Evolutionary conservation across 92 coral and sea anemone species (phyloP).

Genomic region (Umimayanthus kanabou): DNA sequence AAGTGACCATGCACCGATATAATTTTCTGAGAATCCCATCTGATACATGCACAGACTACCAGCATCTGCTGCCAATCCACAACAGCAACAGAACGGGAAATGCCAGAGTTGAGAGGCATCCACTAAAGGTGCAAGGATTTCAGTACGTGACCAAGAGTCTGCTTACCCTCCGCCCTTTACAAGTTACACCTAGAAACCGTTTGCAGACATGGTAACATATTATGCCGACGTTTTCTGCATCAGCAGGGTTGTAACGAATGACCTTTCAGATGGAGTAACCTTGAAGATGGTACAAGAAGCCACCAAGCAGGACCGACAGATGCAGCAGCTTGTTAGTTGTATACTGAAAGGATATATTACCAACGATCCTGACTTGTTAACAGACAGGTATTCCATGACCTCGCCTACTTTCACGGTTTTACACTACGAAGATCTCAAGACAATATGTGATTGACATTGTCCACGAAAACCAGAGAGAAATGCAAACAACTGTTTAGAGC

Average conservation of each 20-base stretch:
- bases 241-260: not conserved
- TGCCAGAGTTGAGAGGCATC: slow-evolving; percentile 25
- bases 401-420: slow-evolving; percentile 22
- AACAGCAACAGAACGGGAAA: slow-evolving; percentile 31
- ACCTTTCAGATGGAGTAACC: slow-evolving; percentile 37
- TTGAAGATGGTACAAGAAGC: slow-evolving; percentile 15
- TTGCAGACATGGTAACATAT: no score
- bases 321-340: slow-evolving; percentile 26
- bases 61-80: slow-evolving; percentile 23
- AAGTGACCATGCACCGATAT: slow-evolving; percentile 12
- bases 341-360: slow-evolving; percentile 33
- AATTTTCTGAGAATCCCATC: slow-evolving; percentile 15
- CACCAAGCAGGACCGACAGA: slow-evolving; percentile 11
- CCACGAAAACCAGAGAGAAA: slow-evolving; percentile 12
- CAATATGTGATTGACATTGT: slow-evolving; percentile 14
- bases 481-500: slow-evolving; percentile 16
- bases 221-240: no score
- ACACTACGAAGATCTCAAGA: not conserved
- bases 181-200: slow-evolving; percentile 6
- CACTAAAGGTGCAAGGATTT: slow-evolving; percentile 14
- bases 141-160: no score
- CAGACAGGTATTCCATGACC: slow-evolving; percentile 30
- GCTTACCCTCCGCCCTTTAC: slow-evolving; percentile 9
- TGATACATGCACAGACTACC: slow-evolving; percentile 19
- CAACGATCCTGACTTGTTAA: slow-evolving; percentile 5